These are phyloP conservation scores for Caenorhabditis latens DNA, from an alignment of 1,140 invertebrate genomes.

Conservation along the genomic window DNA sequence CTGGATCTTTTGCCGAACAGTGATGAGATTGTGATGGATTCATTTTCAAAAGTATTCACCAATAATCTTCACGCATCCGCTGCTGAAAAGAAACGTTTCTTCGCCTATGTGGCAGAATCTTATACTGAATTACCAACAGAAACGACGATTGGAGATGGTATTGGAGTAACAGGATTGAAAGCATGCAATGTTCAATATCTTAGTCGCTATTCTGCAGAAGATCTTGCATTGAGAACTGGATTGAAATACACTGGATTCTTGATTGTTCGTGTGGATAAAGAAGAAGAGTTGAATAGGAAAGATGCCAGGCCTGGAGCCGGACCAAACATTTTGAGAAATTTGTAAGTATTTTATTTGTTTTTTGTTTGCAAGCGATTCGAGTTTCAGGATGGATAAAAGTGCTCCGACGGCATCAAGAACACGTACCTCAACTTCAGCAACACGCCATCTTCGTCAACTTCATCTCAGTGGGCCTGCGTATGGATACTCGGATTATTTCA, in stretches of 20 bases:
- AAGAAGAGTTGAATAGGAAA: slow-evolving; percentile 52
- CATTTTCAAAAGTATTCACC: slow-evolving; percentile 70
- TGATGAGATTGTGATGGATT: slow-evolving; percentile 73
- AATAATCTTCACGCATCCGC: slow-evolving; percentile 72
- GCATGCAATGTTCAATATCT: slow-evolving; percentile 76
- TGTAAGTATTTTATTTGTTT: neutral
- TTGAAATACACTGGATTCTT: slow-evolving; percentile 77
- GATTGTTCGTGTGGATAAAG: slow-evolving; percentile 74
- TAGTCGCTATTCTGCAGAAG: slow-evolving; percentile 72
- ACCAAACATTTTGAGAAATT: slow-evolving; percentile 15
- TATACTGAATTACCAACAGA: slow-evolving; percentile 71
- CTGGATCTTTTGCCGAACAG: slow-evolving; percentile 69
- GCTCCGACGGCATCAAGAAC: neutral
- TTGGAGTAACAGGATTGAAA: slow-evolving; percentile 64
- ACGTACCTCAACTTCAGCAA: neutral
- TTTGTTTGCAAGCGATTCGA: neutral
- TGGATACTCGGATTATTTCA: slow-evolving; percentile 68
- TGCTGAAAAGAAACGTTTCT: slow-evolving; percentile 69
- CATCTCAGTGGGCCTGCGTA: slow-evolving; percentile 65
- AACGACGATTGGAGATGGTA: slow-evolving; percentile 74
- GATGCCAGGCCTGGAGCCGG: neutral
- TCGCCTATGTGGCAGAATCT: slow-evolving; percentile 77
- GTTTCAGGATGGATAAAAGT: slow-evolving; percentile 32
- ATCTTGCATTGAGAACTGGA: slow-evolving; percentile 70
- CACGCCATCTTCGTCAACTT: slow-evolving; percentile 55